Percentiles rank a stretch among this genome's conserved stretches.
phyloP scores from a whole-genome alignment of 2,888 invertebrate genomes.

The Synergus umbraculus region DNA sequence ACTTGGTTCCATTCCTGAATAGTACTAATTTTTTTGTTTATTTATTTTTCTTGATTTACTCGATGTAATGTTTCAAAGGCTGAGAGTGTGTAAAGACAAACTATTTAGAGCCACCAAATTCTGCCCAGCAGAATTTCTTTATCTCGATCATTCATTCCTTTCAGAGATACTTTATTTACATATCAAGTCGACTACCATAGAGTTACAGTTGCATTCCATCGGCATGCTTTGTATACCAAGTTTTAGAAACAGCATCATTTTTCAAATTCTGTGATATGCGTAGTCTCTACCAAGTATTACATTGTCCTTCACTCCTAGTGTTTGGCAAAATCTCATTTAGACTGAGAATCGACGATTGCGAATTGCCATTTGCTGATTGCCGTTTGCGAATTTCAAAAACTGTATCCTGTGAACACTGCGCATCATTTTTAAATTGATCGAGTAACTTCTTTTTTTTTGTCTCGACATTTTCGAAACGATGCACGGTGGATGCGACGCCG shows the following conservation, averaged over 20 bases:
- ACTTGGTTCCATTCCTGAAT: conserved; percentile 74
- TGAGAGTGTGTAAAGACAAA: conserved; percentile 32
- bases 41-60: conserved; percentile 50
- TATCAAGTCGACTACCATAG: conserved; percentile 58
- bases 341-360: conserved; percentile 35
- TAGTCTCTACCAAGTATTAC: conserved; percentile 47
- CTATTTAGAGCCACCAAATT: conserved; percentile 19
- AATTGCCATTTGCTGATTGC: background rate
- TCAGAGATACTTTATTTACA: conserved; percentile 57
- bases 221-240: conserved; percentile 50
- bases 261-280: conserved; percentile 42
- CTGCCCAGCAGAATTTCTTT: conserved; percentile 41
- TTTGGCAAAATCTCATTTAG: conserved; percentile 40
- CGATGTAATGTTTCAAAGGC: conserved; percentile 43
- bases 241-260: conserved; percentile 39
- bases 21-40: conserved; percentile 58
- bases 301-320: conserved; percentile 31
- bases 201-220: conserved; percentile 51
- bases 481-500: conserved; percentile 21
- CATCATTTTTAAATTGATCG: conserved; percentile 9
- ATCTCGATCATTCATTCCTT: conserved; percentile 51
- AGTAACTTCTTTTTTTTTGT: background rate
- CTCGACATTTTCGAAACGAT: conserved; percentile 15
- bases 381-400: conserved; percentile 18
- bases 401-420: conserved; percentile 24